Percentiles rank a stretch among this genome's conserved stretches.
phyloP scores from a whole-genome alignment of 2,113 vertebrate genomes.

The Mustelus asterias region DNA sequence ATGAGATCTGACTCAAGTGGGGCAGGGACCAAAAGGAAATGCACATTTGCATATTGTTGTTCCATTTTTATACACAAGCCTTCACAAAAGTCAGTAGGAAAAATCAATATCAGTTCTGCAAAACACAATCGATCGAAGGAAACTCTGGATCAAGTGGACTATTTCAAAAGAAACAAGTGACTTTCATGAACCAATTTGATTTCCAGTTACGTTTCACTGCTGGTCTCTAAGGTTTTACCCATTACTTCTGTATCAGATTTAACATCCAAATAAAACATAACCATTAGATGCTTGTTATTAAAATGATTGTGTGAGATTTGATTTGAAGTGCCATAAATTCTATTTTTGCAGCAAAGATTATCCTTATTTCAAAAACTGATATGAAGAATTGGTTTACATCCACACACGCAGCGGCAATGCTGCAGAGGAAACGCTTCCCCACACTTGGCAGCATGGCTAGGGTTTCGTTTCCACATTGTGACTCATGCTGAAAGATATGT shows the following conservation, averaged over 20 bases:
- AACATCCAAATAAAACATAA: background rate
- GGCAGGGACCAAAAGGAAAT: background rate
- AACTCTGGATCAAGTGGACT: background rate
- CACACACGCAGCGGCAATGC: background rate
- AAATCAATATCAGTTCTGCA: background rate
- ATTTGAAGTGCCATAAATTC: background rate
- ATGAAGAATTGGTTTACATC: background rate
- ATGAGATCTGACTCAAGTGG: background rate
- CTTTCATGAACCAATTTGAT: constrained; percentile 3
- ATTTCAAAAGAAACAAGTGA: background rate
- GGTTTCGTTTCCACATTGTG: background rate
- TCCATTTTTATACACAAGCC: background rate
- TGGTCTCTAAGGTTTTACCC: background rate
- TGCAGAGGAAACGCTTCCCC: background rate
- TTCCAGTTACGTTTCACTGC: background rate
- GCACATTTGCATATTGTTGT: background rate
- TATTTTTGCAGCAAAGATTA: background rate
- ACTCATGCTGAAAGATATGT: background rate
- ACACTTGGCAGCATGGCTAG: background rate
- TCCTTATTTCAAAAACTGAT: background rate
- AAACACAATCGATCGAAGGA: background rate
- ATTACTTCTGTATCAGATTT: background rate
- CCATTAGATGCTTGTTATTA: background rate
- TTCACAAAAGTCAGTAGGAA: background rate
- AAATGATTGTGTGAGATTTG: background rate